Base-by-base conservation (phyloP, 2,113 vertebrate species). In the Onychorhynchus coronatus region DNA sequence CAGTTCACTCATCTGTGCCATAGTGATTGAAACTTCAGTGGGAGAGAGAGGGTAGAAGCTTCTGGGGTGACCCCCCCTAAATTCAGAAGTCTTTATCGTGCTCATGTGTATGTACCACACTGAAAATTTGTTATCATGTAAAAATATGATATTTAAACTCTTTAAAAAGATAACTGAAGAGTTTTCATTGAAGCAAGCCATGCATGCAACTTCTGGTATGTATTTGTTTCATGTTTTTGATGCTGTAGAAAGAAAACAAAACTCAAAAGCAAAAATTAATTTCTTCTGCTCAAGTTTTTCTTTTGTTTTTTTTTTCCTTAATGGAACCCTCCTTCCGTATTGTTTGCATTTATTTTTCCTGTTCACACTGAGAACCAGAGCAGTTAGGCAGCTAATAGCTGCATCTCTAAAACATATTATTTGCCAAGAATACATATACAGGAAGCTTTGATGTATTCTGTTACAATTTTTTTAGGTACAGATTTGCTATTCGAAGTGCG, bases 401-500 rank as follows among this genome's bases (percentile, higher is more conserved):
- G 31, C 12, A 3, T 67, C 82, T 91, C 35, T 94, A 71, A 95
- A 96, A 79, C 50, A 46, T 27, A 8, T 61, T 50, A 46, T 85
- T 91, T 3, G 6, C 63, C n/a, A 79, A 78, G 70, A 91, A 89
- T 58, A 81, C n/a, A 11, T 58, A 35, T 35, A 78, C 24, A 68
- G 46, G 53, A 85, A 74, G 28, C 65, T 84, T 85, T 95, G 62
- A 79, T 93, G 76, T 84, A 75, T 65, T 84, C 56, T 78, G 8
- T 72, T 91, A 52, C 9, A 33, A 50, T 49, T 85, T 85, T 85
- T 83, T 87, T 86, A 88, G 58, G n/a, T 88, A 78, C n/a, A 41
- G 59, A 85, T 87, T 75, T 71, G 41, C 62, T 75, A 25, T 93
- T 96, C 27, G 12, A 89, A 95, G 78, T 91, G 77, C 82, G 68